A percentile compares a stretch with the other conserved stretches of the same genome.
phyloP scores from a whole-genome alignment of 2,113 vertebrate species.

The Rostratula benghalensis region DNA sequence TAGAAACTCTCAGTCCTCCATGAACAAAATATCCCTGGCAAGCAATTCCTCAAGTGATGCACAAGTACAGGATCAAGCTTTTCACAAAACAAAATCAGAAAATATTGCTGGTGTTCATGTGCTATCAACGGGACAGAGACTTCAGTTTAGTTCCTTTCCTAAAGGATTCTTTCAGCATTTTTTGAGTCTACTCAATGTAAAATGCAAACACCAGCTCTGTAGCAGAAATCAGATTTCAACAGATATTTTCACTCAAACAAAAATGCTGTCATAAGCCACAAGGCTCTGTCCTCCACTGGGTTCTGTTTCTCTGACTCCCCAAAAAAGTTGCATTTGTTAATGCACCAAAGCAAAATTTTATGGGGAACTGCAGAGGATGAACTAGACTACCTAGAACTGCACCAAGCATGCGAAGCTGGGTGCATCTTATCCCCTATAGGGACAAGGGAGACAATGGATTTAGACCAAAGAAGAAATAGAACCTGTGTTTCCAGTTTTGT shows the following conservation, averaged over 20 bases:
- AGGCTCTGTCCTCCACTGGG: not conserved
- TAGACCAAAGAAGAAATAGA: not conserved
- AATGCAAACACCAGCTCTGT: not conserved
- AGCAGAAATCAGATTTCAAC: not conserved
- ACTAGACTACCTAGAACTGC: not conserved
- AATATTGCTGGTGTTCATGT: not conserved
- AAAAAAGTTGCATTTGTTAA: not conserved
- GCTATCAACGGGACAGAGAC: not conserved
- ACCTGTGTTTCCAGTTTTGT: not conserved
- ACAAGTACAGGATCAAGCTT: not conserved
- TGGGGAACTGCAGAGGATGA: not conserved
- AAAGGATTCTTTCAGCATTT: not conserved
- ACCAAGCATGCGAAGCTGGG: not conserved
- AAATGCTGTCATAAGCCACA: not conserved
- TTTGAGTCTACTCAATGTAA: not conserved
- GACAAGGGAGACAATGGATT: not conserved
- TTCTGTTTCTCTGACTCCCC: not conserved
- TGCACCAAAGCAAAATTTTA: not conserved
- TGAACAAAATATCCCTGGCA: not conserved
- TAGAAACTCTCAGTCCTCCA: not conserved
- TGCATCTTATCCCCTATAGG: not conserved
- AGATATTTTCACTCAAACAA: not conserved
- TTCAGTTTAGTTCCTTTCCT: not conserved
- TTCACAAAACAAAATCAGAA: not conserved
- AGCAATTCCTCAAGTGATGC: not conserved